phyloP scores from a whole-genome alignment of 1,140 invertebrate species.

The Temnothorax curvispinosus region DNA sequence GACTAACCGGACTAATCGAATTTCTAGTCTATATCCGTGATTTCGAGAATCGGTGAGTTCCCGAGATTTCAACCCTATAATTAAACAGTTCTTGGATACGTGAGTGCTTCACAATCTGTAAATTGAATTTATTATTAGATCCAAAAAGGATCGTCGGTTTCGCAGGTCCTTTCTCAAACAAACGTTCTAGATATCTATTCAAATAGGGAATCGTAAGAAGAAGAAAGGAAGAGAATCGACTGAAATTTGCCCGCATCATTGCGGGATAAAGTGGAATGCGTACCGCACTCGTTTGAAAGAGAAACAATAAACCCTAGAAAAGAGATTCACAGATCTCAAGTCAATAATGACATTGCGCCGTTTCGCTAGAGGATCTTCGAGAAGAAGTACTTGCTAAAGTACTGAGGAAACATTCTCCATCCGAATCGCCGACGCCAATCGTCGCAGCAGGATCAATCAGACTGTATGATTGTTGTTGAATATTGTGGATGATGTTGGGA shows the following conservation, averaged over 20 bases:
- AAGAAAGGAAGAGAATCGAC: conserved; percentile 5
- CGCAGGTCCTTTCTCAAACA: conserved; percentile 9
- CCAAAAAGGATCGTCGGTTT: conserved; percentile 1
- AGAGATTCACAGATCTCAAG: conserved; percentile 22
- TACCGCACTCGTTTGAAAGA: neutral
- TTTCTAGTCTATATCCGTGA: neutral
- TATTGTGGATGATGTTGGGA: conserved; percentile 36
- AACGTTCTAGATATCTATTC: neutral
- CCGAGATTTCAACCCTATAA: neutral
- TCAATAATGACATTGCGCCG: neutral
- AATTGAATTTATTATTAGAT: neutral
- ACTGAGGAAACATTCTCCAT: conserved; percentile 28
- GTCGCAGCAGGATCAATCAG: conserved; percentile 18
- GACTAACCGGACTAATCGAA: neutral
- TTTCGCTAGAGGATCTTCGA: neutral
- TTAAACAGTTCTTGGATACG: neutral
- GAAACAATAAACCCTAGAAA: neutral
- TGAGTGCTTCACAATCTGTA: neutral
- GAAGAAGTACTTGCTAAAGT: conserved; percentile 14
- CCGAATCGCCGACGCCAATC: conserved; percentile 7
- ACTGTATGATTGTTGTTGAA: conserved; percentile 14
- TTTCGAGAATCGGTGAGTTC: neutral
- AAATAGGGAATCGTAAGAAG: conserved; percentile 19
- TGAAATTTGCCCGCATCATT: conserved; percentile 21
- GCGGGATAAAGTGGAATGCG: neutral